phyloP scores from a whole-genome alignment of 2,113 vertebrate genomes.

The Caloenas nicobarica region DNA sequence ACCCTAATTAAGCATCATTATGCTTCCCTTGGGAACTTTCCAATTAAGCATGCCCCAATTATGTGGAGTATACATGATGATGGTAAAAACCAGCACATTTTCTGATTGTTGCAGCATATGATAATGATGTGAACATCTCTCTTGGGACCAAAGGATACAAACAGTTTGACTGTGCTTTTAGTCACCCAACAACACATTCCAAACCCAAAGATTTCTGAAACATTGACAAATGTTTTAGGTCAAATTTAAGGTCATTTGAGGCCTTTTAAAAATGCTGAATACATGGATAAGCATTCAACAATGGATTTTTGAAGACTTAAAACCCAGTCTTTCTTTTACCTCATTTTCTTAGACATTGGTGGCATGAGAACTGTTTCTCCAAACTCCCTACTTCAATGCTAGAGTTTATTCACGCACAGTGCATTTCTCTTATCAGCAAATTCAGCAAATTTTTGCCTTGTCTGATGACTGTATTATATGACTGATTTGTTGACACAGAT shows the following conservation, averaged over 20 bases:
- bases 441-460: not conserved
- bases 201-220: not conserved
- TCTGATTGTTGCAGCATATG: not conserved
- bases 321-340: not conserved
- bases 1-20: conserved; percentile 18
- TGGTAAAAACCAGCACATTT: not conserved
- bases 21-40: not conserved
- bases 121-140: not conserved
- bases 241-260: not conserved
- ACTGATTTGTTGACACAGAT: conserved; percentile 8
- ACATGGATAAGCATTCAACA: not conserved
- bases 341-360: not conserved
- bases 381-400: not conserved
- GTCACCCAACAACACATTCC: not conserved
- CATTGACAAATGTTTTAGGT: not conserved
- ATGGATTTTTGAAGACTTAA: not conserved
- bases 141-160: not conserved
- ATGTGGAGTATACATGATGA: not conserved
- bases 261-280: not conserved
- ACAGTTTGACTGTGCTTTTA: not conserved
- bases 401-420: not conserved
- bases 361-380: not conserved
- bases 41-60: not conserved
- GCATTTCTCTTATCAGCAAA: not conserved
- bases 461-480: not conserved